A percentile compares a stretch with the other conserved stretches of the same genome.
Conservation (phyloP, 2,888 invertebrate genomes). For the Phengaris arion region DNA sequence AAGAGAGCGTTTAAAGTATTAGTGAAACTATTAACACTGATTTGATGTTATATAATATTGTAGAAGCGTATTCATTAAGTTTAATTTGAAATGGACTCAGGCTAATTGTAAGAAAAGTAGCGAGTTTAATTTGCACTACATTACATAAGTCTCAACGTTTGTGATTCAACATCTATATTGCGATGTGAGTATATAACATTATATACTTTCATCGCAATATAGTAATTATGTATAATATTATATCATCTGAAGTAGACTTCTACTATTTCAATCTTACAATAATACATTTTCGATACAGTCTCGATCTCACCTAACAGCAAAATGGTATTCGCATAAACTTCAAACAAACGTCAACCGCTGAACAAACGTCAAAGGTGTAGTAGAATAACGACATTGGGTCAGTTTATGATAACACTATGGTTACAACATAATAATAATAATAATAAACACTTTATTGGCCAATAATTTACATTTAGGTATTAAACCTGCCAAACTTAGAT, state of each 20-base stretch:
- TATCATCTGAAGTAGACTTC: not conserved
- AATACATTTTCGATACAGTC: too few relatives aligned
- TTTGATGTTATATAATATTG: not conserved
- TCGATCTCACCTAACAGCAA: too few relatives aligned
- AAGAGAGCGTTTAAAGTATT: slow-evolving; percentile 3
- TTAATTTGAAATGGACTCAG: not conserved
- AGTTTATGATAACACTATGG: too few relatives aligned
- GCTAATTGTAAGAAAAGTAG: slow-evolving; percentile 3
- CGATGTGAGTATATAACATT: not conserved
- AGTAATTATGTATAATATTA: not conserved
- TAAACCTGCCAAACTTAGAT: too few relatives aligned
- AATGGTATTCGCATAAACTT: too few relatives aligned
- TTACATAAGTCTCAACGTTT: not conserved
- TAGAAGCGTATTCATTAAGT: slow-evolving; percentile 7
- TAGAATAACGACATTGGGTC: too few relatives aligned
- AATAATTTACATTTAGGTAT: too few relatives aligned
- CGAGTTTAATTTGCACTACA: slow-evolving; percentile 9
- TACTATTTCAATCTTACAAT: not conserved
- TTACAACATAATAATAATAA: too few relatives aligned
- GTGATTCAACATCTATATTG: slow-evolving; percentile 6
- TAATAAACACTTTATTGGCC: too few relatives aligned
- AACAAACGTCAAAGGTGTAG: too few relatives aligned
- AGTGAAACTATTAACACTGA: not conserved
- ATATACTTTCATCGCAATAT: not conserved
- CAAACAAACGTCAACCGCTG: too few relatives aligned